These are phyloP conservation scores for Eupithecia insigniata DNA, from an alignment of 2,888 invertebrate genomes.

Conservation along the genomic window DNA sequence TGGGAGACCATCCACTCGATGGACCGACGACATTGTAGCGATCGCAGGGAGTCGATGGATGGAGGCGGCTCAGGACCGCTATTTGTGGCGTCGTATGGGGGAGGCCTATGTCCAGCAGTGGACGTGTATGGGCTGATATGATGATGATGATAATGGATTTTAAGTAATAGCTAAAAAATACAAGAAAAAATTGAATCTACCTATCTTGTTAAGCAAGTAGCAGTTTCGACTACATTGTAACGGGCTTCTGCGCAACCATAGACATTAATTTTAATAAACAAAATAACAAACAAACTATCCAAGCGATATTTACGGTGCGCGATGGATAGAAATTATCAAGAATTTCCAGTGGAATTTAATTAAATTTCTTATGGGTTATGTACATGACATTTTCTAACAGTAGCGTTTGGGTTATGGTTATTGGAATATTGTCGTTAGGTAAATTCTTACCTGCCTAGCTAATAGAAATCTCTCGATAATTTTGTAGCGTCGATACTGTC, in stretches of 20 bases:
- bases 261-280: neutral
- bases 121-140: too few relatives aligned
- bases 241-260: neutral
- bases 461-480: neutral
- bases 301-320: slow-evolving; percentile 1
- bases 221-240: neutral
- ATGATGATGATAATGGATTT: too few relatives aligned
- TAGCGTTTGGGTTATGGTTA: slow-evolving; percentile 2
- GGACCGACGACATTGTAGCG: too few relatives aligned
- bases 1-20: too few relatives aligned
- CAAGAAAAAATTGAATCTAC: neutral
- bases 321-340: neutral
- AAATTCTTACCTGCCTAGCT: neutral
- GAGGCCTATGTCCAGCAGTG: too few relatives aligned
- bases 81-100: too few relatives aligned
- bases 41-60: too few relatives aligned
- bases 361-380: neutral
- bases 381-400: neutral
- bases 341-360: neutral
- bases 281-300: neutral
- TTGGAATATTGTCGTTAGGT: neutral
- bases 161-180: too few relatives aligned
- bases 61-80: too few relatives aligned
- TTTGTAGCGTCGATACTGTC: neutral
- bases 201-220: neutral